These are phyloP conservation scores for Xestia c-nigrum DNA, from an alignment of 2,888 invertebrate species.

Conservation along the genomic window DNA sequence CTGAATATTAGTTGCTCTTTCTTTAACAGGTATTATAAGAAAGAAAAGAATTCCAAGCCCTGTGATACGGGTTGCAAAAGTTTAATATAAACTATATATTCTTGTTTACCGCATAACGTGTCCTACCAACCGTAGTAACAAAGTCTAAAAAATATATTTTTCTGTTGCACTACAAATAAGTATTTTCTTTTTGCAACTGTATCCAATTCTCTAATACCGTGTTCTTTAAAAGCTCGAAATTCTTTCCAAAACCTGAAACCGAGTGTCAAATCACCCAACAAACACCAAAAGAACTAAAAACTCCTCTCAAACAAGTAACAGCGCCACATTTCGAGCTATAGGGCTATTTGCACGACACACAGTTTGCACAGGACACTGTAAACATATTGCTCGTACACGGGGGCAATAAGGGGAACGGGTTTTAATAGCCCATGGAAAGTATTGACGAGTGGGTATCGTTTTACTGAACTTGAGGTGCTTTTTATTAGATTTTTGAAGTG, in stretches of 20 bases:
- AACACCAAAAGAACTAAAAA: slow-evolving; percentile 33
- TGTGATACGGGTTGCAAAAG: too few species aligned
- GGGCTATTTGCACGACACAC: slow-evolving; percentile 69
- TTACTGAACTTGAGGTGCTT: slow-evolving; percentile 6
- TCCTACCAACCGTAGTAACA: too few species aligned
- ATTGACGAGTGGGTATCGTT: slow-evolving; percentile 31
- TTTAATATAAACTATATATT: too few species aligned
- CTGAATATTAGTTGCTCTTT: too few species aligned
- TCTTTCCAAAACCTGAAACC: neutral
- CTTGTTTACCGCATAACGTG: too few species aligned
- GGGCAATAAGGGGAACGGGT: slow-evolving; percentile 57
- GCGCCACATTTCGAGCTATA: slow-evolving; percentile 65
- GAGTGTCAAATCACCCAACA: neutral
- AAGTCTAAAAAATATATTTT: too few species aligned
- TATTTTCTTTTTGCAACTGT: too few species aligned
- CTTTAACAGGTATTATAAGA: too few species aligned
- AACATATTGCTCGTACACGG: slow-evolving; percentile 70
- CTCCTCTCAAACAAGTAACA: slow-evolving; percentile 57
- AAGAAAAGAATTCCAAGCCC: too few species aligned
- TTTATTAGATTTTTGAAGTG: too few species aligned
- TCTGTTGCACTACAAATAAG: too few species aligned
- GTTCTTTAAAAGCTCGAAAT: neutral
- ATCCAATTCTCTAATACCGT: too few species aligned
- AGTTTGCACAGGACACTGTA: slow-evolving; percentile 72
- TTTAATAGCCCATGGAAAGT: slow-evolving; percentile 56